These are phyloP conservation scores for Dolichoris vasculosae DNA, from an alignment of 1,140 invertebrate species.

Conservation along the genomic window DNA sequence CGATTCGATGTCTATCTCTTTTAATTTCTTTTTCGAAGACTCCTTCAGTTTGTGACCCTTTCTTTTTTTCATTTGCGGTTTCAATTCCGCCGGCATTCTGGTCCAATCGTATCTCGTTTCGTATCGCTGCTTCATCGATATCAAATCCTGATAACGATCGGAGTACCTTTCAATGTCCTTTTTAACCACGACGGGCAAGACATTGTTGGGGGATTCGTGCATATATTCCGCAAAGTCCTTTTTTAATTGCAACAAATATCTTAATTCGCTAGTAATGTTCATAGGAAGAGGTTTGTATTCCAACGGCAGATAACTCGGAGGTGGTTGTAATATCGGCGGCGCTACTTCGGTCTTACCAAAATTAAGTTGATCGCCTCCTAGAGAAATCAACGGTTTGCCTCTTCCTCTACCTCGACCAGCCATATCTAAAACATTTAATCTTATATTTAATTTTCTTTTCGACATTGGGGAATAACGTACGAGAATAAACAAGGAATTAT, in stretches of 20 bases:
- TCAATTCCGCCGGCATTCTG: conserved; percentile 76
- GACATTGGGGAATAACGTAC: no score
- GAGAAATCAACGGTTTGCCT: conserved; percentile 75
- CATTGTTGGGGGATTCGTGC: conserved; percentile 74
- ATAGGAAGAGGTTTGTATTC: conserved; percentile 78
- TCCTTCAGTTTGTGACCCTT: conserved; percentile 59
- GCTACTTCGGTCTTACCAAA: conserved; percentile 78
- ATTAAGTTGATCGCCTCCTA: conserved; percentile 80
- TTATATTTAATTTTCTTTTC: not conserved
- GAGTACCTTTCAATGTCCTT: conserved; percentile 81
- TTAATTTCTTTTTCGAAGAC: conserved; percentile 56
- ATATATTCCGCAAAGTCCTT: conserved; percentile 78
- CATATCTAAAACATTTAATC: conserved; percentile 55
- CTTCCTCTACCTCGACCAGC: conserved; percentile 73
- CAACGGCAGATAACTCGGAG: conserved; percentile 79
- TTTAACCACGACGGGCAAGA: conserved; percentile 72
- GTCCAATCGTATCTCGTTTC: conserved; percentile 75
- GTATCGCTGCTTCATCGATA: conserved; percentile 67
- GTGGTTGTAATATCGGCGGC: conserved; percentile 79
- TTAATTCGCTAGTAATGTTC: conserved; percentile 69
- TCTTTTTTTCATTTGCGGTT: conserved; percentile 66
- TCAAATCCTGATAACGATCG: conserved; percentile 77
- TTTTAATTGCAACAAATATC: conserved; percentile 78
- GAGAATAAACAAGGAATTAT: no score
- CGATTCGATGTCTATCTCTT: conserved; percentile 70